Percentiles rank a stretch among this genome's conserved stretches.
These are phyloP conservation scores for Clanis bilineata DNA, from an alignment of 2,888 invertebrate genomes.

Conservation along the genomic window DNA sequence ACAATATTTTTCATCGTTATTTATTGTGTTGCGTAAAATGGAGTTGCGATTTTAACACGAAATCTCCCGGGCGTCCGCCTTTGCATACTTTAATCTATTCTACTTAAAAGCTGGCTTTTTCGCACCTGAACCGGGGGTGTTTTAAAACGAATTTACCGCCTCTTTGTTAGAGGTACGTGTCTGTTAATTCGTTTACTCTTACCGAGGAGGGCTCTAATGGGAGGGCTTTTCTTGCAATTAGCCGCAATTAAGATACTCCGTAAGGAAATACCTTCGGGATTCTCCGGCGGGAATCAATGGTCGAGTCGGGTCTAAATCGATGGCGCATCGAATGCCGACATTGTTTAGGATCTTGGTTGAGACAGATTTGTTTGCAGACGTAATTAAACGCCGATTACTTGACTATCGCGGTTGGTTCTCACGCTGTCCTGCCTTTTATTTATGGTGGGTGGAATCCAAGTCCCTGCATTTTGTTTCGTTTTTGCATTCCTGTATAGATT, in stretches of 20 bases:
- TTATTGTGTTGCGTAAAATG: conserved; percentile 37
- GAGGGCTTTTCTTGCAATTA: conserved; percentile 76
- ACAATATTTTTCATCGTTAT: conserved; percentile 34
- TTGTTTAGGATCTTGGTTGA: conserved; percentile 26
- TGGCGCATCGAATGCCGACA: conserved; percentile 37
- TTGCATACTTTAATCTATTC: conserved; percentile 67
- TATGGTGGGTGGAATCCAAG: conserved; percentile 13
- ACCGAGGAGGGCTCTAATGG: conserved; percentile 66
- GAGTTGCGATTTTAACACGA: conserved; percentile 37
- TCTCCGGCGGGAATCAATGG: conserved; percentile 40
- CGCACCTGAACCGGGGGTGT: conserved; percentile 69
- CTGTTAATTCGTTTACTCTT: conserved; percentile 79
- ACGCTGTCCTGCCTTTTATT: conserved; percentile 30
- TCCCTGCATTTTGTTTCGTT: neutral
- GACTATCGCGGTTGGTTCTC: conserved; percentile 32
- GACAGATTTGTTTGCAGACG: conserved; percentile 40
- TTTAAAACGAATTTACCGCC: conserved; percentile 74
- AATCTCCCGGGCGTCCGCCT: conserved; percentile 38
- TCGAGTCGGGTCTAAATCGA: conserved; percentile 44
- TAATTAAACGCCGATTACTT: conserved; percentile 48
- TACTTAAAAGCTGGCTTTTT: conserved; percentile 67
- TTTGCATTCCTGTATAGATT: conserved; percentile 1
- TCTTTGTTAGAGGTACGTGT: conserved; percentile 63
- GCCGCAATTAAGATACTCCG: conserved; percentile 74
- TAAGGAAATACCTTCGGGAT: conserved; percentile 53